A percentile compares a stretch with the other conserved stretches of the same genome.
phyloP scores from a whole-genome alignment of 2,888 invertebrate species.

The Xanthostigma xanthostigma region DNA sequence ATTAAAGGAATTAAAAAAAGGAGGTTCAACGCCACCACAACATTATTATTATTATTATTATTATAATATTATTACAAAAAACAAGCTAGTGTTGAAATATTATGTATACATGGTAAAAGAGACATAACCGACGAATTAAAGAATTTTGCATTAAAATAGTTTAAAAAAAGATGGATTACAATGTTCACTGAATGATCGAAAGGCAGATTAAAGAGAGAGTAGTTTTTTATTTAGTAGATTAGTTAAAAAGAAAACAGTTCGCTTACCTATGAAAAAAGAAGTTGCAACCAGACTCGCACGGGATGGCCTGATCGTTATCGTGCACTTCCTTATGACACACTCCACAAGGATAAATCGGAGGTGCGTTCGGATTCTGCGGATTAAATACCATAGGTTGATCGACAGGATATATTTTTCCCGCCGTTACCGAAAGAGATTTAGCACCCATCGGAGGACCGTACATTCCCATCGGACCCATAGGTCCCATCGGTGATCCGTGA shows the following conservation, averaged over 20 bases:
- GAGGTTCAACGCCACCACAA: too few species aligned
- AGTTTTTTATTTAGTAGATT: background rate
- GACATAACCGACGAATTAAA: too few species aligned
- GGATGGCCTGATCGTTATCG: constrained; percentile 94
- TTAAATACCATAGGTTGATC: constrained; percentile 97
- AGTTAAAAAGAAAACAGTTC: constrained; percentile 1
- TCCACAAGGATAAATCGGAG: constrained; percentile 95
- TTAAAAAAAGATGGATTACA: too few species aligned
- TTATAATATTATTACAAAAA: too few species aligned
- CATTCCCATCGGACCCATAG: constrained; percentile 40
- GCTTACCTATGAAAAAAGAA: constrained; percentile 93
- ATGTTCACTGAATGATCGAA: too few species aligned
- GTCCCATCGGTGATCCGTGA: constrained; percentile 25
- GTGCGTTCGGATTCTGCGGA: constrained; percentile 95
- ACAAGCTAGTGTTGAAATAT: too few species aligned
- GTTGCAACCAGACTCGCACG: constrained; percentile 96
- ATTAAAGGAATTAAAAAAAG: too few species aligned
- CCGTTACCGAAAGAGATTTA: constrained; percentile 84
- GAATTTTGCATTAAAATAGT: too few species aligned
- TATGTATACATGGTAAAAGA: too few species aligned
- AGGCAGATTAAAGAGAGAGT: too few species aligned
- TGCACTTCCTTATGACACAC: constrained; percentile 96
- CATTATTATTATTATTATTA: too few species aligned
- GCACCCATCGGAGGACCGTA: constrained; percentile 47
- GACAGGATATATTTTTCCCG: constrained; percentile 85